phyloP scores from a whole-genome alignment of 2,797 vertebrate genomes.

The Cynopterus sphinx region DNA sequence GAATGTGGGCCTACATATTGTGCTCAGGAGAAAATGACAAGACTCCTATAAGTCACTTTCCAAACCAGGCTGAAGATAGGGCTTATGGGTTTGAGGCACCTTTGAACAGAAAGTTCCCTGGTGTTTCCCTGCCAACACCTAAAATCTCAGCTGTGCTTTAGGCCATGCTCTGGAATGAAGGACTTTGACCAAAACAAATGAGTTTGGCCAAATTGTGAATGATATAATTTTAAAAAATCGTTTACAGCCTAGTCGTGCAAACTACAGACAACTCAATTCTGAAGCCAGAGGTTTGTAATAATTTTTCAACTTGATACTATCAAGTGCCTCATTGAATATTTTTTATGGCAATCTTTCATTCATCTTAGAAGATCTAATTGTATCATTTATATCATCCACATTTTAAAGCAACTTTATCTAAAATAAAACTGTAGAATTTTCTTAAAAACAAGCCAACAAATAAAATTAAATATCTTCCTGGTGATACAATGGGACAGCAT shows the following conservation, averaged over 20 bases:
- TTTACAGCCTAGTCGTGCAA: neutral
- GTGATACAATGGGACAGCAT: neutral
- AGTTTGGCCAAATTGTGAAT: conserved; percentile 51
- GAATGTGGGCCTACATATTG: neutral
- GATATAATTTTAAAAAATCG: conserved; percentile 24
- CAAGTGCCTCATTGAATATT: neutral
- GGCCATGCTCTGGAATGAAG: neutral
- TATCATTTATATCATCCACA: neutral
- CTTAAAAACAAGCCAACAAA: neutral
- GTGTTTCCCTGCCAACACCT: conserved; percentile 27
- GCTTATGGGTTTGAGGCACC: neutral
- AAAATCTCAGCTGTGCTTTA: conserved; percentile 31
- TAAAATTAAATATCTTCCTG: neutral
- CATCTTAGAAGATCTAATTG: neutral
- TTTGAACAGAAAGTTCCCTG: conserved; percentile 36
- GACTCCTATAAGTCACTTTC: neutral
- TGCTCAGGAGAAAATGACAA: neutral
- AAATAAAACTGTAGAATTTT: conserved; percentile 16
- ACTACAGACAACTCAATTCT: neutral
- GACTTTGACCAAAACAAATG: conserved; percentile 29
- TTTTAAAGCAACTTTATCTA: neutral
- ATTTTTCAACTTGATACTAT: neutral
- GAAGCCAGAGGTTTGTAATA: neutral
- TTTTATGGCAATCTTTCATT: neutral
- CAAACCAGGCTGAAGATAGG: neutral